A percentile compares a stretch with the other conserved stretches of the same genome.
Conservation (phyloP, 1,140 invertebrate genomes). For the Brachionus paranguensis region DNA sequence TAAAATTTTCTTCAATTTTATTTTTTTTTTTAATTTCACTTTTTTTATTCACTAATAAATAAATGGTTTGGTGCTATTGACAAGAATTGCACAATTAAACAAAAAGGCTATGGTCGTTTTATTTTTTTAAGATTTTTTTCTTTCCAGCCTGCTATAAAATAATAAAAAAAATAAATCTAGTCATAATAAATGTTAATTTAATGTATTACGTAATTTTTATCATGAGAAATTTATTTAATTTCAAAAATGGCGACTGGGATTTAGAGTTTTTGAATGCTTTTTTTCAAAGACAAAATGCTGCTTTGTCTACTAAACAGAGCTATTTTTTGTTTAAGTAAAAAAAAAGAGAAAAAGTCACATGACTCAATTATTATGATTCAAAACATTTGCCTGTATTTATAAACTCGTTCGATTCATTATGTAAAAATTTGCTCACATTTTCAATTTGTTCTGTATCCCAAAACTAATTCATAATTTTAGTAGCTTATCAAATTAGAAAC, state of each 20-base stretch:
- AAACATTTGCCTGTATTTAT: not conserved
- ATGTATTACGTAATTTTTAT: not conserved
- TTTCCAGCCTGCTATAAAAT: no score
- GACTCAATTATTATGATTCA: not conserved
- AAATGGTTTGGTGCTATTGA: no score
- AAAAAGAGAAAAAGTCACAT: not conserved
- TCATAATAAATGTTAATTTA: not conserved
- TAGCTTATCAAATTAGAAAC: not conserved
- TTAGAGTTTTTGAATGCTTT: not conserved
- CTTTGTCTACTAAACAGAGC: not conserved
- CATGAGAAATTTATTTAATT: not conserved
- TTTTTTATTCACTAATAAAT: no score
- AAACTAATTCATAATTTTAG: not conserved
- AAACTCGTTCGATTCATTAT: not conserved
- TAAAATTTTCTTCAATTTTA: no score
- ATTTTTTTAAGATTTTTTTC: no score
- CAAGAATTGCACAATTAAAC: no score
- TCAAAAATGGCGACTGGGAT: not conserved
- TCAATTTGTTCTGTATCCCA: not conserved
- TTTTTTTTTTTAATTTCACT: no score
- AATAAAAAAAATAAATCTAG: not conserved
- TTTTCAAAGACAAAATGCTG: not conserved
- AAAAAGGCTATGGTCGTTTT: no score
- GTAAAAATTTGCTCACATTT: not conserved
- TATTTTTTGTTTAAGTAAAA: no score